phyloP scores from a whole-genome alignment of 2,797 vertebrate species.

The Manis pentadactyla region DNA sequence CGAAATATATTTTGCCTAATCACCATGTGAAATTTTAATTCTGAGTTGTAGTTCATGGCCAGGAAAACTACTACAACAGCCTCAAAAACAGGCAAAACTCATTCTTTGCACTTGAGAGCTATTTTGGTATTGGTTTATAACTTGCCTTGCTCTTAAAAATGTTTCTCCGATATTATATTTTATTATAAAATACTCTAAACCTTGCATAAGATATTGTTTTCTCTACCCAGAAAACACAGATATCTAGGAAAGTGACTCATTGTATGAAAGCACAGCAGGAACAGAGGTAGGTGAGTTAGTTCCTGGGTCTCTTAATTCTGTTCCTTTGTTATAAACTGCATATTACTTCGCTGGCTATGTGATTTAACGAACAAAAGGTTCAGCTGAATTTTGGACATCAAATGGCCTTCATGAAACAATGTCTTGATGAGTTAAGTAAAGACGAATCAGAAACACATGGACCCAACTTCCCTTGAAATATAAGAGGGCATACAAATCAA shows the following conservation, averaged over 20 bases:
- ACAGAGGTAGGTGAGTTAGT: background rate
- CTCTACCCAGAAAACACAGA: background rate
- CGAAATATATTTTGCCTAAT: slow-evolving; percentile 9
- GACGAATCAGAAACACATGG: slow-evolving; percentile 83
- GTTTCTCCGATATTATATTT: background rate
- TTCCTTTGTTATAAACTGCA: slow-evolving; percentile 35
- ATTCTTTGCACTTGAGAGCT: slow-evolving; percentile 35
- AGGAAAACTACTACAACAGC: background rate
- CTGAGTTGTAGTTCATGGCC: background rate
- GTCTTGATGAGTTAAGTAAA: slow-evolving; percentile 82
- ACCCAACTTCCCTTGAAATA: slow-evolving; percentile 79
- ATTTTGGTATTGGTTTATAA: slow-evolving; percentile 4
- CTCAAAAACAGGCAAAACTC: slow-evolving; percentile 28
- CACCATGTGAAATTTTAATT: slow-evolving; percentile 38
- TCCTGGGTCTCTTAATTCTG: background rate
- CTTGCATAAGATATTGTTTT: background rate
- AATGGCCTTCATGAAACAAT: slow-evolving; percentile 80
- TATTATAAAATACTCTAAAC: slow-evolving; percentile 18
- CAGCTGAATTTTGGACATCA: slow-evolving; percentile 78
- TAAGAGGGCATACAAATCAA: slow-evolving; percentile 82
- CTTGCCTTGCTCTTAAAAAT: background rate
- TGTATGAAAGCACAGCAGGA: background rate
- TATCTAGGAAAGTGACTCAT: background rate
- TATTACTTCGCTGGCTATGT: slow-evolving; percentile 31
- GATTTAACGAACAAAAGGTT: slow-evolving; percentile 68